phyloP scores from a whole-genome alignment of 2,113 vertebrate species.

The Chloebia gouldiae region DNA sequence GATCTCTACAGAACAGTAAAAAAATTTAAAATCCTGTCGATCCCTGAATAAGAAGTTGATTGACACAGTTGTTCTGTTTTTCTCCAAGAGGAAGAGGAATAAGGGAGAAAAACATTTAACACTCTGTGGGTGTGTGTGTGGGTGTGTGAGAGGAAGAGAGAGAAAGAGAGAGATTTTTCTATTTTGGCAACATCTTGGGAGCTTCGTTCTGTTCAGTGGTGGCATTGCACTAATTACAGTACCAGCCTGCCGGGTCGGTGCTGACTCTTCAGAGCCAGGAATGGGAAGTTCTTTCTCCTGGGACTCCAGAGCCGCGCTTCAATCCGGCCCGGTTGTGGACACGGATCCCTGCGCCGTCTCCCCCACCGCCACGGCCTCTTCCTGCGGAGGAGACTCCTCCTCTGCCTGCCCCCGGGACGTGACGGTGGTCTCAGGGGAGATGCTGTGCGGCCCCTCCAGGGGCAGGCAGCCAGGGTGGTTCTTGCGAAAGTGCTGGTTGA shows the following conservation, averaged over 20 bases:
- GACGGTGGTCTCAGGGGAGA: slow-evolving; percentile 94
- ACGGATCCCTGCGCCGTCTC: slow-evolving; percentile 91
- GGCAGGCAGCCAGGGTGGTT: slow-evolving; percentile 95
- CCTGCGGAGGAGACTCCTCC: slow-evolving; percentile 87
- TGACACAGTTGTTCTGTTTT: slow-evolving; percentile 68
- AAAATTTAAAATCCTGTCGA: slow-evolving; percentile 79
- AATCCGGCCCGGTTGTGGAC: slow-evolving; percentile 94
- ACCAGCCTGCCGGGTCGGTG: slow-evolving; percentile 61
- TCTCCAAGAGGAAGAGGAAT: slow-evolving; percentile 63
- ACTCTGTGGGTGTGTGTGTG: not conserved
- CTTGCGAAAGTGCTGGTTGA: slow-evolving; percentile 99
- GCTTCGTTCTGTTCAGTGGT: slow-evolving; percentile 56
- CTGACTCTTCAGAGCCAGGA: slow-evolving; percentile 44
- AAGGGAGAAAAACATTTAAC: slow-evolving; percentile 58
- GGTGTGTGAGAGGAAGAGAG: not conserved
- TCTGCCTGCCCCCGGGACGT: slow-evolving; percentile 86
- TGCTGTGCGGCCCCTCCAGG: slow-evolving; percentile 91
- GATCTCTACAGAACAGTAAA: slow-evolving; percentile 64
- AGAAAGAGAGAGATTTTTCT: slow-evolving; percentile 37
- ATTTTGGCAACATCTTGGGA: slow-evolving; percentile 75
- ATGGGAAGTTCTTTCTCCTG: slow-evolving; percentile 60
- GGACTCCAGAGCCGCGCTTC: slow-evolving; percentile 30
- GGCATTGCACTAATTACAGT: slow-evolving; percentile 70
- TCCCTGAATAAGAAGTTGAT: slow-evolving; percentile 81
- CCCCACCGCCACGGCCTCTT: slow-evolving; percentile 79